Conservation (phyloP, 2,888 invertebrate genomes). For the Automeris io region DNA sequence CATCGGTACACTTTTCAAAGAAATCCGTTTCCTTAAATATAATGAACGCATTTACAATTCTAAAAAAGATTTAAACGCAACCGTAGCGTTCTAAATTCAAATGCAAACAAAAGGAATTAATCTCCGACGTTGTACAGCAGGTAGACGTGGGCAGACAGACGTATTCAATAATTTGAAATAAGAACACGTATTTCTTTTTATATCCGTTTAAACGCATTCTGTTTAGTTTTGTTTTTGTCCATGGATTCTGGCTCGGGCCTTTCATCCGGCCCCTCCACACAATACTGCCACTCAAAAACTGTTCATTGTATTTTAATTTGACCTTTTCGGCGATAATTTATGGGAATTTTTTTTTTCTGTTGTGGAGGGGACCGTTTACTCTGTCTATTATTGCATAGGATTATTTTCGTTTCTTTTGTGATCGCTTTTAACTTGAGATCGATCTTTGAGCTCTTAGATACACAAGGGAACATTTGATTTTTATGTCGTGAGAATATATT, state of each 20-base stretch:
- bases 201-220: conserved; percentile 74
- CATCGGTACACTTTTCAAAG: conserved; percentile 43
- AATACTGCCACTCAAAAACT: conserved; percentile 77
- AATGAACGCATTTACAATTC: conserved; percentile 29
- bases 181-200: conserved; percentile 74
- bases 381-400: conserved; percentile 65
- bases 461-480: conserved; percentile 15
- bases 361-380: conserved; percentile 61
- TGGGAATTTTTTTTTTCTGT: conserved; percentile 62
- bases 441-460: conserved; percentile 28
- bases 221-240: conserved; percentile 74
- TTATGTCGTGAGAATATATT: conserved; percentile 5
- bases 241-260: conserved; percentile 64
- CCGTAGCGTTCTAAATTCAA: conserved; percentile 48
- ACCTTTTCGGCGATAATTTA: conserved; percentile 77
- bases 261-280: conserved; percentile 69
- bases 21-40: conserved; percentile 11
- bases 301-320: conserved; percentile 78
- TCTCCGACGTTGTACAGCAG: conserved; percentile 44
- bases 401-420: conserved; percentile 63
- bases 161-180: conserved; percentile 75
- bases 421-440: conserved; percentile 46
- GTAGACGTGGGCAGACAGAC: conserved; percentile 71
- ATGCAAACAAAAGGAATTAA: conserved; percentile 55
- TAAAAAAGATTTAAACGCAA: conserved; percentile 43